Percentiles rank a stretch among this genome's conserved stretches.
phyloP scores from a whole-genome alignment of 2,797 vertebrate genomes.

The Sebastes minor region DNA sequence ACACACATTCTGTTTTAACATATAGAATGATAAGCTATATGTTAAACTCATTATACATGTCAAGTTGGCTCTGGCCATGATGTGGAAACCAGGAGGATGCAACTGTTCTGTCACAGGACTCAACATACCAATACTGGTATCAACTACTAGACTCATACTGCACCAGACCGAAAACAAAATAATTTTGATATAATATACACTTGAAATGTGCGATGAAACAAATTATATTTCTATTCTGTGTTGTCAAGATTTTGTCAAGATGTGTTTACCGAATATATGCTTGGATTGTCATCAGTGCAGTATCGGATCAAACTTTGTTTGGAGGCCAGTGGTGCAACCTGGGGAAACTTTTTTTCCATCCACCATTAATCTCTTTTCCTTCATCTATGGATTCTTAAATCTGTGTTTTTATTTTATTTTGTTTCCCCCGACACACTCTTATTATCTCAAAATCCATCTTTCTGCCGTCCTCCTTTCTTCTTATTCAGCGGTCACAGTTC shows the following conservation, averaged over 20 bases:
- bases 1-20: not conserved
- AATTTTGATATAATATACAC: not conserved
- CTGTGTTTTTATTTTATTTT: conserved; percentile 18
- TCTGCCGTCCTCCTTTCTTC: not conserved
- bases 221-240: not conserved
- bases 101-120: not conserved
- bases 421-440: not conserved
- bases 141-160: not conserved
- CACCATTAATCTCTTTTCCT: conserved; percentile 16
- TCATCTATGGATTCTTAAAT: not conserved
- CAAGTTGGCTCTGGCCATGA: not conserved
- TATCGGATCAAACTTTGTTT: not conserved
- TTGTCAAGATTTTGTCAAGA: not conserved
- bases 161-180: not conserved
- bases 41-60: conserved; percentile 20
- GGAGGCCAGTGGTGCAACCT: not conserved
- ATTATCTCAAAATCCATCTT: conserved; percentile 22
- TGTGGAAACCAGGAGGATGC: conserved; percentile 22
- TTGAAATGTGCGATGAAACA: not conserved
- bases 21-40: conserved; percentile 4
- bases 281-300: not conserved
- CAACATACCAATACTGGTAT: not conserved
- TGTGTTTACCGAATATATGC: not conserved
- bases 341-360: not conserved
- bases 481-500: conserved; percentile 12